Base-by-base conservation (phyloP, 2,797 vertebrate species). In the Xenops minutus region DNA sequence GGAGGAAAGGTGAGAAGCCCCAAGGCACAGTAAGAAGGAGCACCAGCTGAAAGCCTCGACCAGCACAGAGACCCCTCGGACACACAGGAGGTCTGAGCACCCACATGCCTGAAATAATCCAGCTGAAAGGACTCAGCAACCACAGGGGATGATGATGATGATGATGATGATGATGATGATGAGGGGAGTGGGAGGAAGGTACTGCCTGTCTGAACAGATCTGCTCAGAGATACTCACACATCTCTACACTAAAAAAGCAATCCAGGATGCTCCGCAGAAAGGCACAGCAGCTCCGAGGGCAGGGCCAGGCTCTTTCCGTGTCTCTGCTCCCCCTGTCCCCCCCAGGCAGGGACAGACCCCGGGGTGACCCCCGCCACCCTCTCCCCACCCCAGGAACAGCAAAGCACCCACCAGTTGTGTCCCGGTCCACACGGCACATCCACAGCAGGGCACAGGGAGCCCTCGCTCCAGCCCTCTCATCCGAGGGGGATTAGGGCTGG, bases 11-110 rank as follows among this genome's bases (percentile, higher is more conserved):
- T 23, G 30, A 59, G 49, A 63, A 39, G 4, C 10, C 36, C 24
- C 10, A 10, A 6, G 20, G 18, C 29, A 54, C 2, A 0, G 14
- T 9, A 66, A 87, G 41, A 64, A 75, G 26, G 20, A 81, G 39
- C 75, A 80, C 19, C 59, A 26, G 20, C 43, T 2, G 0, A 73
- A 48, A 71, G 41, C 16, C 32, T 43, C 2, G 0, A 37, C 43
- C 3, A 2, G 36, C 62, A 64, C 0, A 0, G 59, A 41, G 46
- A 48, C 7, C 32, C 55, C 55, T 48, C 0, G 0, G n/a, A 36
- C 20, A 36, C 4, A 0, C 3, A 2, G 0, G 0, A 68, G 37
- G 54, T 36, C 29, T 9, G n/a, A 89, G 63, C 44, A 49, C 32
- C 13, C 54, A 21, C 48, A 36, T 0, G 0, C 2, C 0, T 5